These are phyloP conservation scores for Timema podura DNA, from an alignment of 2,888 invertebrate genomes.

Conservation along the genomic window DNA sequence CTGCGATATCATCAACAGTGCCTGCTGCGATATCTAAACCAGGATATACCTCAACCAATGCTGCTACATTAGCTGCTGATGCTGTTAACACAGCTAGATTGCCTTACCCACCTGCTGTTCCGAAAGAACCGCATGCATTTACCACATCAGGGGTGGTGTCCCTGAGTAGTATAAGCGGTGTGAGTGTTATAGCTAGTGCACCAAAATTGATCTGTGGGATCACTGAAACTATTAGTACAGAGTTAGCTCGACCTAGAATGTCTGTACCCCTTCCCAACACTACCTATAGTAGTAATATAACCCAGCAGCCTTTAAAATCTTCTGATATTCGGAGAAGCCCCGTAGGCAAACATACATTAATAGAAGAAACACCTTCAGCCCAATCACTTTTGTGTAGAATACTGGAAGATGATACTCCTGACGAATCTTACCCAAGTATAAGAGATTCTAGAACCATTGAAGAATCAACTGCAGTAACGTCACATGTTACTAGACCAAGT, in stretches of 20 bases:
- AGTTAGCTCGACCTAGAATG: not conserved
- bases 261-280: not conserved
- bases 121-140: constrained; percentile 8
- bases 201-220: constrained; percentile 16
- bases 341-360: too few species aligned
- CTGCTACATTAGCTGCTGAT: constrained; percentile 37
- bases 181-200: constrained; percentile 28
- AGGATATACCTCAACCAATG: constrained; percentile 21
- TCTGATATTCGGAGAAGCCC: not conserved
- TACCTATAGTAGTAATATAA: not conserved
- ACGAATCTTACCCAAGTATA: not conserved
- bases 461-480: not conserved
- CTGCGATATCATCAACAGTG: constrained; percentile 21
- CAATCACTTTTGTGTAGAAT: constrained; percentile 7
- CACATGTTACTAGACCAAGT: constrained; percentile 21
- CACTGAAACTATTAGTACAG: not conserved
- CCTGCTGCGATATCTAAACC: constrained; percentile 13
- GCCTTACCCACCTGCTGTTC: constrained; percentile 30
- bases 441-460: not conserved
- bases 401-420: constrained; percentile 14
- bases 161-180: constrained; percentile 15
- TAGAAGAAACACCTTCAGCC: not conserved
- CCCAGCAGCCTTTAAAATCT: not conserved
- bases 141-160: constrained; percentile 19
- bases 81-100: constrained; percentile 33